Evolutionary conservation across 2,888 invertebrate species (phyloP).

Genomic region (Galeruca laticollis): DNA sequence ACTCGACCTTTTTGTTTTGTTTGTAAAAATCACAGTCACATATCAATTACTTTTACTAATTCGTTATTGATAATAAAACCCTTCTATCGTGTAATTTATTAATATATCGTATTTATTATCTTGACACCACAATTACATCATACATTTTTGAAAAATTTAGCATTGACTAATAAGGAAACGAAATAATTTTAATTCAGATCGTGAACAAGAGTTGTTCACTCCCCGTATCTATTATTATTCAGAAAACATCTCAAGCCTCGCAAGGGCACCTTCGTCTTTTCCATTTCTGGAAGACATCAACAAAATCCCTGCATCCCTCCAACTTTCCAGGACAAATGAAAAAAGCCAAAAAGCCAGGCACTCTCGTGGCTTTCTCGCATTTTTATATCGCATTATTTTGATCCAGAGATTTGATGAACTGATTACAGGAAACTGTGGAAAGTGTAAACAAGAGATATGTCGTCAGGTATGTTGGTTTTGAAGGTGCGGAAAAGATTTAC

Average conservation of each 20-base stretch:
- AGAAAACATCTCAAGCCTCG: conserved; percentile 6
- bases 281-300: conserved; percentile 49
- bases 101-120: neutral
- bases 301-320: conserved; percentile 50
- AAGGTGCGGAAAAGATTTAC: conserved; percentile 7
- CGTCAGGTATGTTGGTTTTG: conserved; percentile 8
- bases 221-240: conserved; percentile 33
- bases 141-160: neutral
- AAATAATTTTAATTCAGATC: conserved; percentile 7
- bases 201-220: neutral
- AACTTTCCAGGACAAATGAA: conserved; percentile 51
- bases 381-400: conserved; percentile 50
- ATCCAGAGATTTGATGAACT: conserved; percentile 52
- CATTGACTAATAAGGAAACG: too few relatives aligned
- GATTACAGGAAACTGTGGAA: conserved; percentile 47
- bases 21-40: too few relatives aligned
- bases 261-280: conserved; percentile 13
- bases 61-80: too few relatives aligned
- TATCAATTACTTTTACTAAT: too few relatives aligned
- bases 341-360: conserved; percentile 36
- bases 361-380: conserved; percentile 42
- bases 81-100: too few relatives aligned
- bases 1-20: too few relatives aligned
- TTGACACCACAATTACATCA: neutral
- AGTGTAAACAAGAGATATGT: conserved; percentile 11